Evolutionary conservation across 2,888 invertebrate species (phyloP), one percentile per base, ranked within the genome.

Genomic region (Torymus tubicola): DNA sequence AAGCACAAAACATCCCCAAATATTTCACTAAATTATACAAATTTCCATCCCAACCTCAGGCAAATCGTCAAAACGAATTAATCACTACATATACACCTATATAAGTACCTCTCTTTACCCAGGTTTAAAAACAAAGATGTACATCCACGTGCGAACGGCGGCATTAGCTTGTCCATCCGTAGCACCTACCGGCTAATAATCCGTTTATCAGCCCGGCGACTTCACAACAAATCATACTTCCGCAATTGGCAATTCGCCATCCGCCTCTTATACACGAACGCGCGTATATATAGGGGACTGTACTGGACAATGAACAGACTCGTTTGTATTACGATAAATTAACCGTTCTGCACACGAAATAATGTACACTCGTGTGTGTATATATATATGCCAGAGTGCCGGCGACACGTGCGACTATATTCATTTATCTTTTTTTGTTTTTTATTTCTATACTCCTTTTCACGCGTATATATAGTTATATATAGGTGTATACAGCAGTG

Each of bases 191-290:
- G 8, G 60, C 78, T 53, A 78, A 72, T 72, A 67, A 72, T 78
- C 60, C 58, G 60, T 78, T 78, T 78, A 78, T 72, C 72, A 67
- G 60, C 12, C 24, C 12, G 10, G 42, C 8, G 53, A 69, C 52
- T 79, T 63, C 11, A 63, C 64, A 68, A 70, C 70, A 74, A 70
- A 74, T 74, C 69, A 74, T 57, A 63, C 42, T 53, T 73, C 68
- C 61, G 74, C 79, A 58, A 74, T 65, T 80, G 79, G 79, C 74
- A 80, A 80, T 80, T 74, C 57, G 69, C 79, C 79, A 74, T 70
- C 42, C 42, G 8, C 42, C 42, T 42, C 21, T 50, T 52, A 65
- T 55, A 63, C 8, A 57, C 61, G 16, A 55, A 42, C 18, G 16
- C 16, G 42, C 69, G 31, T 14, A 1, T 1, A 13, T 55, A 4